Percentiles rank a stretch among this genome's conserved stretches.
Evolutionary conservation across 2,888 invertebrate genomes (phyloP).

Genomic region (Nemoura dubitans): DNA sequence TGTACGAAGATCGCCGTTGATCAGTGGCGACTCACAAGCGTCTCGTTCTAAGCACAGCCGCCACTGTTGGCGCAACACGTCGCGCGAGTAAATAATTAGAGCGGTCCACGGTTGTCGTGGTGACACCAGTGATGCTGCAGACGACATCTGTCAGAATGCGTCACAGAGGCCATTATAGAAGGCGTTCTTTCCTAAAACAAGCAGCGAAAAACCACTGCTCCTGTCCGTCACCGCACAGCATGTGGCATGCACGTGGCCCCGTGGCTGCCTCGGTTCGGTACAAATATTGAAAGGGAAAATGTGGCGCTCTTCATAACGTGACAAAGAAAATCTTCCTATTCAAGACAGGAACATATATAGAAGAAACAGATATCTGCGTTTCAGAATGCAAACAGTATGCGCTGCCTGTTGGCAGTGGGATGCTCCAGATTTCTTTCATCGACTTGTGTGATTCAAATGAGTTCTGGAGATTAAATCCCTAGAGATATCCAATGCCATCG

Average conservation of each 20-base stretch:
- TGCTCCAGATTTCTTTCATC: background rate
- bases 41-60: no score
- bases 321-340: constrained; percentile 12
- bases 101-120: background rate
- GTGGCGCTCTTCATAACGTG: background rate
- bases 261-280: background rate
- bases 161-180: background rate
- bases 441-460: background rate
- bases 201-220: background rate
- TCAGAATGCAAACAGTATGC: background rate
- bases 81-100: background rate
- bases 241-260: background rate
- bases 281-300: background rate
- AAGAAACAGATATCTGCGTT: background rate
- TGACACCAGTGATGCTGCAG: background rate
- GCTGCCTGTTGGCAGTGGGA: background rate
- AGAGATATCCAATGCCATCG: background rate
- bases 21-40: background rate
- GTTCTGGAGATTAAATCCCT: background rate
- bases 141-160: background rate
- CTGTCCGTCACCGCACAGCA: background rate
- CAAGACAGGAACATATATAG: background rate
- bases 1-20: no score
- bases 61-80: background rate
- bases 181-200: background rate